phyloP scores from a whole-genome alignment of 2,888 invertebrate species.

The Chelonus formosanus region DNA sequence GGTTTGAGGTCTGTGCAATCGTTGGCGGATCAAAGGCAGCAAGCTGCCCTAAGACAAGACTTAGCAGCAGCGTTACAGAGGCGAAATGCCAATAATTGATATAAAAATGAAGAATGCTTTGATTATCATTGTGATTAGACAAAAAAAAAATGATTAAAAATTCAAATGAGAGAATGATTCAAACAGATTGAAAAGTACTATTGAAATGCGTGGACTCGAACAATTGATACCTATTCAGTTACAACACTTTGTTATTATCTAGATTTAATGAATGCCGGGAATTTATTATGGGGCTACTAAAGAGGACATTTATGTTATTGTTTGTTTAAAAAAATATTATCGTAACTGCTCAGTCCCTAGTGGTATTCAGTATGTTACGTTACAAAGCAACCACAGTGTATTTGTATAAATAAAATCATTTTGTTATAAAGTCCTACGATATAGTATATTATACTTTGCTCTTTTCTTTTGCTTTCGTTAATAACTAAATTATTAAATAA shows the following conservation, averaged over 20 bases:
- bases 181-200: conserved; percentile 40
- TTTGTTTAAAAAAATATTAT: conserved; percentile 47
- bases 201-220: conserved; percentile 38
- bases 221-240: conserved; percentile 48
- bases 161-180: conserved; percentile 32
- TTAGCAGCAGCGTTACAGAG: conserved; percentile 84
- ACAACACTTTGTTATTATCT: conserved; percentile 56
- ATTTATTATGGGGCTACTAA: conserved; percentile 49
- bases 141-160: conserved; percentile 34
- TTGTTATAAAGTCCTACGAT: conserved; percentile 54
- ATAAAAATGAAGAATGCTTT: conserved; percentile 53
- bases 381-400: conserved; percentile 54
- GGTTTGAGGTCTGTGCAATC: conserved; percentile 86
- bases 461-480: conserved; percentile 22
- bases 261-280: conserved; percentile 51
- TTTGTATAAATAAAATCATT: conserved; percentile 59
- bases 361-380: conserved; percentile 47
- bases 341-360: conserved; percentile 43
- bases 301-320: conserved; percentile 46
- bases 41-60: conserved; percentile 86
- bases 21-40: conserved; percentile 83
- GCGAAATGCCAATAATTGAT: conserved; percentile 76
- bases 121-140: conserved; percentile 61
- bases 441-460: conserved; percentile 40
- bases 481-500: not conserved